A percentile compares a stretch with the other conserved stretches of the same genome.
phyloP scores from a whole-genome alignment of 2,797 vertebrate genomes.

The Vipera latastei region DNA sequence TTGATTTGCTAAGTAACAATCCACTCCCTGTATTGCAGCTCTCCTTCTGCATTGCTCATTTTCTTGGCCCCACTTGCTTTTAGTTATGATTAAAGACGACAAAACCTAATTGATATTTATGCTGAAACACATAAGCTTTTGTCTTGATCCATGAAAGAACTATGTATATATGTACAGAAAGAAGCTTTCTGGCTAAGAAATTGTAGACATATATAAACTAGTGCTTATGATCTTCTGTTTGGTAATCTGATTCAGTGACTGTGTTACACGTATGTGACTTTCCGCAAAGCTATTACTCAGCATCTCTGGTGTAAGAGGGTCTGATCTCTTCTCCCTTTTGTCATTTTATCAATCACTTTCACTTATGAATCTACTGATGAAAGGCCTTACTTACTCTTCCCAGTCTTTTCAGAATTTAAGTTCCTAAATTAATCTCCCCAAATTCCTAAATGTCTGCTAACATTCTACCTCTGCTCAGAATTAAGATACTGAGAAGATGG shows the following conservation, averaged over 20 bases:
- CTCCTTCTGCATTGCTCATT: neutral
- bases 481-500: neutral
- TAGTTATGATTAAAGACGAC: slow-evolving; percentile 9
- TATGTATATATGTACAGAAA: neutral
- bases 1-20: slow-evolving; percentile 27
- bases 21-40: neutral
- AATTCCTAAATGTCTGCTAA: neutral
- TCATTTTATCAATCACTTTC: neutral
- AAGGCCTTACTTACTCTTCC: neutral
- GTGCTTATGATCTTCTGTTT: neutral
- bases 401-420: neutral
- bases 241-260: neutral
- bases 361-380: neutral
- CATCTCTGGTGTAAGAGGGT: neutral
- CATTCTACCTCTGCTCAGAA: neutral
- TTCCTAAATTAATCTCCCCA: neutral
- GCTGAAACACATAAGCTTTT: slow-evolving; percentile 12
- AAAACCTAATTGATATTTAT: neutral
- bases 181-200: neutral
- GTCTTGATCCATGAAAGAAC: neutral
- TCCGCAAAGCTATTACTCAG: neutral
- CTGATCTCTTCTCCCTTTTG: neutral
- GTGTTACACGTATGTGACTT: neutral
- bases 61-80: slow-evolving; percentile 6
- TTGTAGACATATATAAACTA: neutral